These are phyloP conservation scores for Paedocypris micromegethes DNA, from an alignment of 2,797 vertebrate species.

Conservation along the genomic window DNA sequence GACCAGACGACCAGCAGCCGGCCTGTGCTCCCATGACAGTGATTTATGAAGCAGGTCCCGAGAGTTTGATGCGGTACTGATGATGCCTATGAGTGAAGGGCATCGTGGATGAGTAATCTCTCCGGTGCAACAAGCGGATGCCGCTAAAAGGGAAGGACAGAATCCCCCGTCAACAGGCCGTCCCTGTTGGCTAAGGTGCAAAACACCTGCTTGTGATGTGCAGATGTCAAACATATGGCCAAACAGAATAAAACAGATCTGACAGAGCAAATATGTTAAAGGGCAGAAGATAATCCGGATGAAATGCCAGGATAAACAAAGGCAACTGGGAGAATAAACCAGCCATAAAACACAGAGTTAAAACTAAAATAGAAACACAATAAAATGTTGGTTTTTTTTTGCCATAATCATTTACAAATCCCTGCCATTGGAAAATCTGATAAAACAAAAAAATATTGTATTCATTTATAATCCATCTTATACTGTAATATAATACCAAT, in stretches of 20 bases:
- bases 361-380: too few relatives aligned
- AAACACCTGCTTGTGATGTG: conserved; percentile 43
- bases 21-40: conserved; percentile 26
- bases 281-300: conserved; percentile 29
- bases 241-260: conserved; percentile 41
- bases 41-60: conserved; percentile 25
- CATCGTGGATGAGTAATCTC: conserved; percentile 43
- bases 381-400: too few relatives aligned
- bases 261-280: conserved; percentile 35
- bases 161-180: conserved; percentile 45
- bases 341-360: too few relatives aligned
- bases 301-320: conserved; percentile 20
- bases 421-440: too few relatives aligned
- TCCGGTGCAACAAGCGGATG: conserved; percentile 34
- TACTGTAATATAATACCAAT: too few relatives aligned
- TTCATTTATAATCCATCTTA: too few relatives aligned
- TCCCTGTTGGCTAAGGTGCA: conserved; percentile 44
- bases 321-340: conserved; percentile 12
- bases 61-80: conserved; percentile 24
- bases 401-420: too few relatives aligned
- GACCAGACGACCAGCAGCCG: not conserved
- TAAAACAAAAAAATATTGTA: too few relatives aligned
- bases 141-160: conserved; percentile 26
- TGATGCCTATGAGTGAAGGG: conserved; percentile 40
- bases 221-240: conserved; percentile 44